phyloP scores from a whole-genome alignment of 1,140 invertebrate genomes.

The Liolophura sinensis region DNA sequence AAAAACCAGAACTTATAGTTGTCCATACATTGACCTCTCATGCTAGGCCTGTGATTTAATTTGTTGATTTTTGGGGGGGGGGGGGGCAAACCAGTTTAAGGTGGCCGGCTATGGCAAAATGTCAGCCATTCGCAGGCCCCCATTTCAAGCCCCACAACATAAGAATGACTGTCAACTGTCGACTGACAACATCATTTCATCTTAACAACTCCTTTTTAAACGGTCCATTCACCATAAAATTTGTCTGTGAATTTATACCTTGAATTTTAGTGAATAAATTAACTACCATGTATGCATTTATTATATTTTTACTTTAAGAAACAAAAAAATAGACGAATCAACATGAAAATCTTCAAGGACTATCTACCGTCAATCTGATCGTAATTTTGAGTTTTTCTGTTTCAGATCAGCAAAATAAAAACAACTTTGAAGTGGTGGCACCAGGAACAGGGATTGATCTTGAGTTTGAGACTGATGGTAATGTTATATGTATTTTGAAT shows the following conservation, averaged over 20 bases:
- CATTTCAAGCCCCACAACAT: no score
- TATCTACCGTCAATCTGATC: not conserved
- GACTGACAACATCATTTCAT: no score
- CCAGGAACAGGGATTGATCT: constrained; percentile 78
- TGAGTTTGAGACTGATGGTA: constrained; percentile 91
- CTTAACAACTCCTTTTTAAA: not conserved
- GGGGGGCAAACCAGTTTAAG: no score
- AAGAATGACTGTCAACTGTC: no score
- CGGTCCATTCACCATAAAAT: not conserved
- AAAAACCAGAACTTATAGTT: no score
- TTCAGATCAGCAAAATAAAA: constrained; percentile 26
- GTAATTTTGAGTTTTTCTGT: not conserved
- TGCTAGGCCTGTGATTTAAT: no score
- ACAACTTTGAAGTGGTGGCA: constrained; percentile 36
- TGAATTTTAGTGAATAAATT: not conserved
- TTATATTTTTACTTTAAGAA: not conserved
- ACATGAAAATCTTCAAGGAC: not conserved
- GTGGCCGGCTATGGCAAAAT: no score
- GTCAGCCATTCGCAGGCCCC: no score
- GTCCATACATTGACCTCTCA: no score
- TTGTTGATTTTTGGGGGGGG: no score
- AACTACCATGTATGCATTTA: not conserved
- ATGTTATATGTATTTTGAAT: not conserved
- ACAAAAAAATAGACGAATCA: not conserved
- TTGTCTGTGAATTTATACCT: no score